Evolutionary conservation across 2,888 invertebrate genomes (phyloP).

Genomic region (Lochmaea crataegi): DNA sequence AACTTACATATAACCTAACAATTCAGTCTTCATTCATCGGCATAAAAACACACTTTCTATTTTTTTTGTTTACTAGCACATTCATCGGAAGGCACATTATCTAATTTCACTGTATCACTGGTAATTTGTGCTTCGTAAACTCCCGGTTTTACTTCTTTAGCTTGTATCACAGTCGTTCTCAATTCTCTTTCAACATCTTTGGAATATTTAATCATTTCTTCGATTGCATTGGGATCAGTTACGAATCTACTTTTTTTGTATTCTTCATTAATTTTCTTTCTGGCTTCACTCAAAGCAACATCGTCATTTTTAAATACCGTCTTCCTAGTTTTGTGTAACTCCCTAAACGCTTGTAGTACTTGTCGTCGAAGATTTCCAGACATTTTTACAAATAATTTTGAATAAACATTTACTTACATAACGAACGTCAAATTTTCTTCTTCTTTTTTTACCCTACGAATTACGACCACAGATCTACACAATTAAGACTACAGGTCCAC

Average conservation of each 20-base stretch:
- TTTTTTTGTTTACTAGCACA: slow-evolving; percentile 30
- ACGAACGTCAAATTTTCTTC: slow-evolving; percentile 22
- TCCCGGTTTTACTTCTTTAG: slow-evolving; percentile 74
- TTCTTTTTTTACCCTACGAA: background rate
- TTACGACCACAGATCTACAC: background rate
- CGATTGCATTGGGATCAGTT: slow-evolving; percentile 70
- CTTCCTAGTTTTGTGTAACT: slow-evolving; percentile 76
- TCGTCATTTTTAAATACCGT: slow-evolving; percentile 76
- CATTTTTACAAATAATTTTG: slow-evolving; percentile 38
- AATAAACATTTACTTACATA: slow-evolving; percentile 20
- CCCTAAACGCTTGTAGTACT: slow-evolving; percentile 79
- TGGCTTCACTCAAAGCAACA: slow-evolving; percentile 71
- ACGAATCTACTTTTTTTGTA: slow-evolving; percentile 76
- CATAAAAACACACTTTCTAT: slow-evolving; percentile 8
- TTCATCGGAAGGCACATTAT: slow-evolving; percentile 69
- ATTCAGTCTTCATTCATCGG: slow-evolving; percentile 8
- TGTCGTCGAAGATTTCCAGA: slow-evolving; percentile 59
- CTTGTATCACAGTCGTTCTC: slow-evolving; percentile 79
- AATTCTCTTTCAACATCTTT: slow-evolving; percentile 78
- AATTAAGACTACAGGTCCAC: too few species aligned
- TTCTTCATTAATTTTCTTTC: slow-evolving; percentile 81
- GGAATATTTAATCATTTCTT: slow-evolving; percentile 77
- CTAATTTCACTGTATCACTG: slow-evolving; percentile 71
- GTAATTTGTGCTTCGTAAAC: slow-evolving; percentile 73
- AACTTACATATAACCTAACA: background rate